Base-by-base conservation (phyloP, 1,140 invertebrate genomes). In the Proctacanthus coquilletti region DNA sequence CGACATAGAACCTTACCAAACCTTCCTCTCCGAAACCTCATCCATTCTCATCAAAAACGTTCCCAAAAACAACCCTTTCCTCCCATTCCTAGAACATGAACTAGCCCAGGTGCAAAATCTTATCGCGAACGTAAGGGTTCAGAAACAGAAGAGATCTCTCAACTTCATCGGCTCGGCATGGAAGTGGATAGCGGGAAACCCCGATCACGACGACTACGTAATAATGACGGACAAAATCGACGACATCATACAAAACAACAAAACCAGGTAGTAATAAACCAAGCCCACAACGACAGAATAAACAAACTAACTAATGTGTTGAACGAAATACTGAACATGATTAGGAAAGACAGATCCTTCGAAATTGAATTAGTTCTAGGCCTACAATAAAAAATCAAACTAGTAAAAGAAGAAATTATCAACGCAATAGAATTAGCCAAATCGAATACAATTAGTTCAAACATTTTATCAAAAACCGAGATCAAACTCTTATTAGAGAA, bases 401-500 rank as follows among this genome's bases (percentile, higher is more conserved):
- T 38, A 38, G 13, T 10, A 25, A 25, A 25, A 25, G n/a, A 25
- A 25, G n/a, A 25, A 8, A 25, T 33, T 3, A 21, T 31, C 10
- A 10, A 42, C 17, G 36, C 36, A 21, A 13, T 38, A 13, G 21
- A 31, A 13, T 38, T 29, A 25, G 40, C 40, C 3, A 32, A 41
- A 36, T 36, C 39, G 11, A 34, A 34, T 13, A 40, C 38, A 5
- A 21, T 40, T 34, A 40, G 37, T 31, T 41, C 35, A 3, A 34
- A 36, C 8, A 29, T 41, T 11, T 5, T 41, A 20, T 37, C 34
- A 13, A 27, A 41, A 20, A 11, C 9, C 23, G 39, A 40, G 21
- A 18, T 41, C 9, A 18, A 27, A 14, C 34, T 35, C n/a, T n/a
- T n/a, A n/a, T n/a, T n/a, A n/a, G n/a, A n/a, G n/a, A 39, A 33